Percentiles rank a stretch among this genome's conserved stretches.
Conservation (phyloP, 2,113 vertebrate genomes). For the Tympanuchus pallidicinctus region DNA sequence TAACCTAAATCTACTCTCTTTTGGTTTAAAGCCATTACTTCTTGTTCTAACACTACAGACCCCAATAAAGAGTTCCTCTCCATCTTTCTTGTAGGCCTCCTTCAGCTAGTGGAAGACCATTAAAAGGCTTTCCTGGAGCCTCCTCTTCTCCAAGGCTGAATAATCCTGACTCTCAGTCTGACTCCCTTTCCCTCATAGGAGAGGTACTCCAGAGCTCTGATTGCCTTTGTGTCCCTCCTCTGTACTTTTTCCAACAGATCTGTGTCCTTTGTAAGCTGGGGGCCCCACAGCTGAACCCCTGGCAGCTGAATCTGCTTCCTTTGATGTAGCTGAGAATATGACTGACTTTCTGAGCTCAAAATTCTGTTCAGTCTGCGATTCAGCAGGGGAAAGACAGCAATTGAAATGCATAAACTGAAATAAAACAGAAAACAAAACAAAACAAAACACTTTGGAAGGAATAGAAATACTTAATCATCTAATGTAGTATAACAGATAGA, state of each 20-base stretch:
- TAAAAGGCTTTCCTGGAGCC: no score
- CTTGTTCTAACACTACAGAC: neutral
- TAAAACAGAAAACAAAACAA: neutral
- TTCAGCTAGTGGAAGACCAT: no score
- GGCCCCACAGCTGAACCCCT: neutral
- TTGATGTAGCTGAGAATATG: neutral
- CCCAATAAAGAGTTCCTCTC: no score
- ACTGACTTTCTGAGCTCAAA: neutral
- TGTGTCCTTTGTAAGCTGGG: neutral
- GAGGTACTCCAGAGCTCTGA: neutral
- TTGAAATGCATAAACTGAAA: no score
- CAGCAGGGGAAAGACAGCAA: neutral
- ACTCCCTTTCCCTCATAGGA: neutral
- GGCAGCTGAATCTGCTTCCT: neutral
- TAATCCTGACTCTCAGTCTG: no score
- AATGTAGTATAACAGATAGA: neutral
- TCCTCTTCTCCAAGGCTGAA: no score
- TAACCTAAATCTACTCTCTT: neutral
- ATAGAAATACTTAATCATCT: neutral
- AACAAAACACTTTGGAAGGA: neutral
- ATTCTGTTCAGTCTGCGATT: neutral
- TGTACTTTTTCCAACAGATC: neutral
- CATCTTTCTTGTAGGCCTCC: no score
- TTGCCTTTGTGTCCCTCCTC: neutral
- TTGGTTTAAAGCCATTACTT: neutral